Base-by-base conservation (phyloP, 37 sponge, comb jelly and placozoan genomes). In the Theonella swinhoei region DNA sequence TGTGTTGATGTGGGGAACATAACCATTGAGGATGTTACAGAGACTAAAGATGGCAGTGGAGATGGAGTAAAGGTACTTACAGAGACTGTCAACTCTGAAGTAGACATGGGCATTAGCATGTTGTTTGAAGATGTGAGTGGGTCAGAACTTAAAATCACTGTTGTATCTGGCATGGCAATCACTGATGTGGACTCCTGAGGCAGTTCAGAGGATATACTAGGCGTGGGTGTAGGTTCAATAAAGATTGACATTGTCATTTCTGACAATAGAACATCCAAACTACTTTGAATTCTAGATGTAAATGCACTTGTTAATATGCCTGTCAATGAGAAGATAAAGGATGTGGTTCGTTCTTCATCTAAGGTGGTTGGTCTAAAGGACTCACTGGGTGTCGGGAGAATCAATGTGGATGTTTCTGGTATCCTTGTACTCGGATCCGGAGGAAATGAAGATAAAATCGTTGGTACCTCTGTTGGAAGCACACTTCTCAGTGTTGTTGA, bases 51-150 rank as follows among this genome's bases (percentile, higher is more conserved):
- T 3, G 72, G 23, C 11, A 77, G 3, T 59, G 77, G 63, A 77
- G 77, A 41, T 54, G 63, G 63, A 11, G 58, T 54, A 59, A 62
- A 7, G 58, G 17, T 60, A 23, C 28, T 38, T 31, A 79, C n/a
- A 28, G 42, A 62, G 3, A 36, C 38, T 8, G 70, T 40, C 5
- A 54, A 7, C 28, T 69, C 70, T 8, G 81, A 42, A 3, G 24
- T 28, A 30, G 62, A 81, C 72, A 77, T 54, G 2, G 77, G 77
- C 77, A 77, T 54, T 2, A 77, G 63, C 1, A 77, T 54, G 28
- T 39, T 35, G 28, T 73, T 35, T 11, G 74, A 29, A 35, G 58
- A n/a, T 33, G 66, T 62, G 7, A 11, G 79, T 20, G 14, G 23
- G 5, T 5, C 30, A 41, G 33, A 42, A 5, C n/a, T 9, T 22